These are phyloP conservation scores for Melanargia galathea DNA, from an alignment of 2,888 invertebrate species.

Conservation along the genomic window DNA sequence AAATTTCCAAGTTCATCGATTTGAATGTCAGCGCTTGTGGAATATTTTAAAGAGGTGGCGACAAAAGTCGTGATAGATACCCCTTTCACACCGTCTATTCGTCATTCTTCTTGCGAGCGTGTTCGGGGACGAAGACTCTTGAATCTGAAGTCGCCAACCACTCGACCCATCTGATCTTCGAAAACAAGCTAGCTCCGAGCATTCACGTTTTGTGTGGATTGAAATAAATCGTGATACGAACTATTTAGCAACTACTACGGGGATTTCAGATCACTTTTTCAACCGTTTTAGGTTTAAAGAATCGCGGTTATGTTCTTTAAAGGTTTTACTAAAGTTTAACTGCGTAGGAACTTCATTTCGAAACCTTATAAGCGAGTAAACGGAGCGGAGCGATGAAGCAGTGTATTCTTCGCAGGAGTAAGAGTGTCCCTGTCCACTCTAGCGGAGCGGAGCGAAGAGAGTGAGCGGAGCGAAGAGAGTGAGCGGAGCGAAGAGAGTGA, in stretches of 20 bases:
- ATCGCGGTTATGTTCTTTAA: constrained; percentile 9
- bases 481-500: no score
- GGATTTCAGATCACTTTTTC: not conserved
- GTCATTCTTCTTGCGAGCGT: constrained; percentile 38
- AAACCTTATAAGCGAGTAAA: constrained; percentile 1
- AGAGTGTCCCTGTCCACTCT: not conserved
- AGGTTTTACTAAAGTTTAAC: not conserved
- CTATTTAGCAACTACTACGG: constrained; percentile 15
- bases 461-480: no score
- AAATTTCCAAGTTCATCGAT: not conserved
- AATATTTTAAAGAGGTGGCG: constrained; percentile 18
- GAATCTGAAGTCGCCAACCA: constrained; percentile 34
- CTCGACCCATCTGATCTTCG: constrained; percentile 42
- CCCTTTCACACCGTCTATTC: constrained; percentile 34
- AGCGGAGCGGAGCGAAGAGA: no score
- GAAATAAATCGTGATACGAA: constrained; percentile 19
- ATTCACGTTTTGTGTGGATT: constrained; percentile 31
- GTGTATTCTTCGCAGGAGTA: not conserved
- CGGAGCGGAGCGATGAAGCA: no score
- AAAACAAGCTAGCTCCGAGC: constrained; percentile 30
- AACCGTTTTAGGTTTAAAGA: constrained; percentile 3
- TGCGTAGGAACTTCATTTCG: not conserved
- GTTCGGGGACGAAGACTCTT: constrained; percentile 35
- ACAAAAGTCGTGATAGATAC: constrained; percentile 32
- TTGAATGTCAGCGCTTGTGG: constrained; percentile 8